A percentile compares a stretch with the other conserved stretches of the same genome.
Conservation (phyloP, 2,888 invertebrate species). For the Onthophagus sagittarius region DNA sequence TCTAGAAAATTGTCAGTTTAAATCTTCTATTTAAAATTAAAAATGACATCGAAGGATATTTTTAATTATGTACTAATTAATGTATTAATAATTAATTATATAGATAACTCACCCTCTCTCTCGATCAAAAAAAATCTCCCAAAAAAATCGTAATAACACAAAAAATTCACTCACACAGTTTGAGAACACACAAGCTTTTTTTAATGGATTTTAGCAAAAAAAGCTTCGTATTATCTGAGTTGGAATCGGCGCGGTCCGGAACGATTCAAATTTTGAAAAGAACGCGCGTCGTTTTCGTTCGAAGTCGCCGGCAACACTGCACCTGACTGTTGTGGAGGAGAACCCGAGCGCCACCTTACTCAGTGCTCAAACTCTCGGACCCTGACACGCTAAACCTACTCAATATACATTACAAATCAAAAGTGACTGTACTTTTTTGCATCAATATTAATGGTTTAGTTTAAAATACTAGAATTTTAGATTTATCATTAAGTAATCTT, state of each 20-base stretch:
- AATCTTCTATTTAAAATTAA: neutral
- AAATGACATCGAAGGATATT: neutral
- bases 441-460: no score
- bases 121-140: no score
- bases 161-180: no score
- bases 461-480: no score
- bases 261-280: neutral
- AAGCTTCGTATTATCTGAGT: no score
- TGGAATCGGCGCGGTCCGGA: neutral
- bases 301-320: neutral
- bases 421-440: neutral
- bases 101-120: no score
- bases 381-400: neutral
- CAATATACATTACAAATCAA: neutral
- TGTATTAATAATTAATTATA: no score
- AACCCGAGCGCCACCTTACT: neutral
- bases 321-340: neutral
- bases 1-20: neutral
- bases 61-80: neutral
- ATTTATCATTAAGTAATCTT: no score
- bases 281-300: neutral
- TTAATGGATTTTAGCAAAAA: no score
- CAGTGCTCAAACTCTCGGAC: neutral
- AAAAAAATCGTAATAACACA: no score
- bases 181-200: no score